Evolutionary conservation across 2,888 invertebrate genomes (phyloP).

Genomic region (Melieria crassipennis): DNA sequence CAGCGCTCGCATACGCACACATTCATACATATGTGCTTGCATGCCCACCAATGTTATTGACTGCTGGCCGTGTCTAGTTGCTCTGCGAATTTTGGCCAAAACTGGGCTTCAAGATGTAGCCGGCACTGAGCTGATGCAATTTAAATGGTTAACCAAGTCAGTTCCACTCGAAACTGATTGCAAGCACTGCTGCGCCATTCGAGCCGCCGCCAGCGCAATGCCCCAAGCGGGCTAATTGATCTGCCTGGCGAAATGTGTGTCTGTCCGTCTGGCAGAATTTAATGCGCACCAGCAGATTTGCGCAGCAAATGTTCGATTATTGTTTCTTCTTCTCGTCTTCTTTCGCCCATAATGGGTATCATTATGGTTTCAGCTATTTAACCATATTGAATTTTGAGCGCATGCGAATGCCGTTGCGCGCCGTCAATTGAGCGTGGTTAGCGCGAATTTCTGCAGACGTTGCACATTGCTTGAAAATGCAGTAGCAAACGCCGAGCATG

Average conservation of each 20-base stretch:
- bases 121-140: constrained; percentile 54
- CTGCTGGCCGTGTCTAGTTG: too few relatives aligned
- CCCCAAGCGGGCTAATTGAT: too few relatives aligned
- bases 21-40: constrained; percentile 4
- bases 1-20: background rate
- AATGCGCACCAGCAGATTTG: background rate
- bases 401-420: constrained; percentile 30
- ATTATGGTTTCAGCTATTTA: constrained; percentile 21
- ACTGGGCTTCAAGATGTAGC: constrained; percentile 21
- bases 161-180: constrained; percentile 31
- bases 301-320: background rate
- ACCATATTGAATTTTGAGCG: constrained; percentile 46
- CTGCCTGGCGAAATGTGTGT: background rate
- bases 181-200: background rate
- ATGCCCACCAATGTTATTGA: constrained; percentile 18
- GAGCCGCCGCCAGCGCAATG: background rate
- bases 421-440: constrained; percentile 31
- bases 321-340: background rate
- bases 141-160: constrained; percentile 47
- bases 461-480: constrained; percentile 30
- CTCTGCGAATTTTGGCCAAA: constrained; percentile 14
- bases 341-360: constrained; percentile 7
- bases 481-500: constrained; percentile 1
- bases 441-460: constrained; percentile 38
- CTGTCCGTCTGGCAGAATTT: background rate